Base-by-base conservation (phyloP, 2,888 invertebrate genomes). In the Trichopria drosophilae region DNA sequence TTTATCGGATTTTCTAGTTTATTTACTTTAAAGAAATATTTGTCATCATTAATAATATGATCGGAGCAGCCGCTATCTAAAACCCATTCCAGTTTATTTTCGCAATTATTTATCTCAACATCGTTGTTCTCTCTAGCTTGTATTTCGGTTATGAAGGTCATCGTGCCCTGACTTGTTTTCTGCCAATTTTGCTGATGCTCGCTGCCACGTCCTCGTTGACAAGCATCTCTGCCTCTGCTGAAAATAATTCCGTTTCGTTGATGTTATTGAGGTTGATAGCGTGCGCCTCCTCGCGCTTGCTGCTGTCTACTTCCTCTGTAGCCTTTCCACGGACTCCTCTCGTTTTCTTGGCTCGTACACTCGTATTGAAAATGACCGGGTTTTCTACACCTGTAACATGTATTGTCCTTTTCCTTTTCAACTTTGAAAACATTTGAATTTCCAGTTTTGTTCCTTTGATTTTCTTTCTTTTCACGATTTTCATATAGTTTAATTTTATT, bases 41-140 rank as follows among this genome's bases (percentile, higher is more conserved):
- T 39, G 16, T 53, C 48, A 48, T 55, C 36, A 50, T 60, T 58
- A 20, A 57, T 46, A 15, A 57, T 51, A 28, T 57, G 57, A 28
- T 59, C 57, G 6, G 55, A 31, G 29, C 53, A 56, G 10, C 55
- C 55, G 31, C 53, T 54, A 48, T 53, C 42, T 12, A 54, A 23
- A 20, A 54, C n/a, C 51, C 54, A 54, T 1, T 43, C 39, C 10
- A 46, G 1, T 20, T 18, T 39, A 31, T 39, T 50, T 34, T 56
- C 46, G n/a, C 23, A 35, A 15, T 22, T 39, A 23, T 50, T 39
- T 35, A 31, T 43, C 22, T 46, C 39, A 5, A 10, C 12, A 9
- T 40, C 23, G 6, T 35, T 5, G n/a, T 9, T 7, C 36, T 9
- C 16, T n/a, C 12, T 45, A 45, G n/a, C 9, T 3, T 51, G 23